These are phyloP conservation scores for Vulpes ferrilata DNA, from an alignment of 2,113 vertebrate species.

Conservation along the genomic window DNA sequence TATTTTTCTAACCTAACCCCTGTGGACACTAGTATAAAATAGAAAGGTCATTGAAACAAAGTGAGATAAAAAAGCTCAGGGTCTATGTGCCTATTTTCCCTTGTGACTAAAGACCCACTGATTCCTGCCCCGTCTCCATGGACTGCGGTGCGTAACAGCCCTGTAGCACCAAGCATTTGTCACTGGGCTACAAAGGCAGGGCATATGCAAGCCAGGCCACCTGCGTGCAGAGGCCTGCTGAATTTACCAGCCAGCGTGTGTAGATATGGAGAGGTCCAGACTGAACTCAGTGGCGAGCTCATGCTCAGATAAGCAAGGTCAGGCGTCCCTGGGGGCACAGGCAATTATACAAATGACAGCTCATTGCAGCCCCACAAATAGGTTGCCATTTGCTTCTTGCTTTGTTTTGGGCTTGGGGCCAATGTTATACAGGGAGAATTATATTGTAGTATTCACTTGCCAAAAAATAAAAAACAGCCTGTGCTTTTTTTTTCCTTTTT, in stretches of 20 bases:
- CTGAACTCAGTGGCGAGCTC: conserved; percentile 68
- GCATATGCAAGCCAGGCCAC: conserved; percentile 58
- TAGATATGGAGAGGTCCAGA: conserved; percentile 72
- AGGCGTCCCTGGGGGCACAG: conserved; percentile 66
- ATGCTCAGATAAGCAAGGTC: conserved; percentile 77
- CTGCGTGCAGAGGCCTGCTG: conserved; percentile 71
- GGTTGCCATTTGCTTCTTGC: conserved; percentile 76
- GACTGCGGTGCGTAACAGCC: neutral
- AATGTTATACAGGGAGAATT: conserved; percentile 64
- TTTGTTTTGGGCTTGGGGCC: conserved; percentile 73
- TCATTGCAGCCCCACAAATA: conserved; percentile 64
- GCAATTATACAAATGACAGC: conserved; percentile 76
- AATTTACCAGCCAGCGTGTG: conserved; percentile 40
- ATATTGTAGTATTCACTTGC: conserved; percentile 66
- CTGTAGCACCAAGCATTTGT: conserved; percentile 16
- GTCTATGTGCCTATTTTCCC: neutral
- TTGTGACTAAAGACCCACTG: neutral
- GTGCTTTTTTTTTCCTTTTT: neutral
- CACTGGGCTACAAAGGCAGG: neutral
- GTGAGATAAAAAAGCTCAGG: neutral
- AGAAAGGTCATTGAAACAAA: neutral
- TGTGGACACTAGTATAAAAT: neutral
- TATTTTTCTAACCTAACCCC: neutral
- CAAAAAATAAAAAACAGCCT: conserved; percentile 51
- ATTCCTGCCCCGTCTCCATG: neutral